Evolutionary conservation across 1,140 invertebrate species (phyloP), one percentile per base, ranked within the genome.

Genomic region (Hylaeus anthracinus): DNA sequence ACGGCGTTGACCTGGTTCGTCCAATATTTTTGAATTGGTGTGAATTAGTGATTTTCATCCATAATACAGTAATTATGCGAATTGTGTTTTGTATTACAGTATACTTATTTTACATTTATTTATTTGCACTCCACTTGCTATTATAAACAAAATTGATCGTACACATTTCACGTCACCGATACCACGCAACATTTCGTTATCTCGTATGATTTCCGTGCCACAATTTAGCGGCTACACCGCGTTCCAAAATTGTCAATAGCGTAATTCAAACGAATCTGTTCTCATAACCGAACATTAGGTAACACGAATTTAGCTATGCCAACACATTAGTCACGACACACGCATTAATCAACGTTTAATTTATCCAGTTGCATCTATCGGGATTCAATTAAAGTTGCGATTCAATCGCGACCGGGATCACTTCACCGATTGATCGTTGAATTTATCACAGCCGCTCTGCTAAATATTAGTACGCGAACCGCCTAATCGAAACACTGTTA

Each of bases 351-450:
- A 79, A 41, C 53, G 61, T 73, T 79, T 79, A 79, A 79, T 79
- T 79, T 79, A 72, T 73, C 53, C 71, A 65, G 73, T 65, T 56
- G 55, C 51, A 51, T 55, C 61, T 61, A 73, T 61, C 64, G 56
- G 71, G 63, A 66, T 80, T 75, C 77, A 79, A 79, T 80, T 80
- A 75, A 80, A 67, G 72, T 75, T 69, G 45, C 55, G 55, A 80
- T 75, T 69, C 53, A 75, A 79, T 79, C 77, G 70, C 51, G 14
- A 14, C 41, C 51, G 60, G 61, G 64, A 79, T 79, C 65, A 79
- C 51, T 79, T 79, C 41, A 39, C 41, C 61, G 61, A 65, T 65
- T 15, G 61, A 12, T 3, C 60, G 51, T 37, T 48, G 43, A 73
- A 73, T 79, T 79, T 79, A 79, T 65, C 64, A 48, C 48, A 15